These are phyloP conservation scores for Cricetomys ansorgei DNA, from an alignment of 2,113 vertebrate species.

Conservation along the genomic window DNA sequence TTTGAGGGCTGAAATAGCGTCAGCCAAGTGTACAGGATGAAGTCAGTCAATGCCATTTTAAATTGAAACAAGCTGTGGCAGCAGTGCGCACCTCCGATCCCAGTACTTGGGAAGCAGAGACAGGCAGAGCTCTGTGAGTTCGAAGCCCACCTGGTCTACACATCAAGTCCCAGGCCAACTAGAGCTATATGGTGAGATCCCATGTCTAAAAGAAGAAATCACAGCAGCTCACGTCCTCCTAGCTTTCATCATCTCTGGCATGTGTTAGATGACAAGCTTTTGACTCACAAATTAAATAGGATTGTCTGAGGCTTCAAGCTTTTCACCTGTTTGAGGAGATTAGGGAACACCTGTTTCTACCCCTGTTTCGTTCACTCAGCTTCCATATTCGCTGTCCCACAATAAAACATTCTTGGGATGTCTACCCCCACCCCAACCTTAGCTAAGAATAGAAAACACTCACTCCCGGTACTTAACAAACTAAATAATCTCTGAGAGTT, in stretches of 20 bases:
- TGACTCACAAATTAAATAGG: conserved; percentile 69
- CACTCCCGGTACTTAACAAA: neutral
- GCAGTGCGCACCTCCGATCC: too few relatives aligned
- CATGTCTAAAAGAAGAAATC: conserved; percentile 11
- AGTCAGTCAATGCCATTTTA: neutral
- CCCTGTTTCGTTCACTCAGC: conserved; percentile 23
- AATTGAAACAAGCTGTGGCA: neutral
- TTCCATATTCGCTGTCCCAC: conserved; percentile 52
- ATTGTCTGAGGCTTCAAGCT: conserved; percentile 29
- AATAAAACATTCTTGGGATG: conserved; percentile 73
- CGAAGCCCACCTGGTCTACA: neutral
- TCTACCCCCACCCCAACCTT: neutral
- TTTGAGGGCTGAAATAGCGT: conserved; percentile 5
- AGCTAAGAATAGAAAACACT: conserved; percentile 65
- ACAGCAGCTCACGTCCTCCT: conserved; percentile 34
- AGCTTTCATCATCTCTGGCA: conserved; percentile 32
- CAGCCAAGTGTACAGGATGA: conserved; percentile 39
- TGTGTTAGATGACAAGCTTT: conserved; percentile 62
- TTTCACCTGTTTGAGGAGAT: conserved; percentile 78
- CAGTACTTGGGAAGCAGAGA: neutral
- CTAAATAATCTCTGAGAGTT: conserved; percentile 45
- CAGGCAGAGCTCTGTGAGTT: too few relatives aligned
- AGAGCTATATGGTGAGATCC: neutral
- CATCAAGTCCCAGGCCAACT: neutral
- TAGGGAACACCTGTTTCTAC: conserved; percentile 72